Conservation (phyloP, 1,140 invertebrate genomes). For the Leptopilina clavipes region DNA sequence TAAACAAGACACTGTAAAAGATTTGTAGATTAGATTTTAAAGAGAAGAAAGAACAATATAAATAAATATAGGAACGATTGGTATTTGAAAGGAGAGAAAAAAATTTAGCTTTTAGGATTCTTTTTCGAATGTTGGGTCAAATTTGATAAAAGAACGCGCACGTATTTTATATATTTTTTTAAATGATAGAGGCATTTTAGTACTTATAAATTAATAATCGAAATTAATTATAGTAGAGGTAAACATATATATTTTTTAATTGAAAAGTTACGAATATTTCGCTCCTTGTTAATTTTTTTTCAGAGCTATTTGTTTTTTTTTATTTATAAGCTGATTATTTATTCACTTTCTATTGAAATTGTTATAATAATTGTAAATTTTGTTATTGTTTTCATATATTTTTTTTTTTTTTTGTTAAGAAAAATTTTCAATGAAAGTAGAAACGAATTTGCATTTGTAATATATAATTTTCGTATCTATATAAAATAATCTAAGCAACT, state of each 20-base stretch:
- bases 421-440: background rate
- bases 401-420: background rate
- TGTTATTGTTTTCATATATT: background rate
- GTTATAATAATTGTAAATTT: background rate
- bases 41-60: background rate
- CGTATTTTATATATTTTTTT: background rate
- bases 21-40: background rate
- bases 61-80: background rate
- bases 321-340: background rate
- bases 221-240: background rate
- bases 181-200: conserved; percentile 8
- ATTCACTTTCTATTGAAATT: too few relatives aligned
- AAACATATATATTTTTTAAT: conserved; percentile 9
- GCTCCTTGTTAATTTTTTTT: background rate
- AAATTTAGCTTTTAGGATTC: background rate
- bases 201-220: background rate
- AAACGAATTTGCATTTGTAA: background rate
- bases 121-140: background rate
- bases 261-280: background rate
- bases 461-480: background rate
- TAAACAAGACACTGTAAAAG: conserved; percentile 5
- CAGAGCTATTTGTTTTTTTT: background rate
- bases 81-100: background rate
- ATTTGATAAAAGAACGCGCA: background rate
- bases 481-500: background rate